Base-by-base conservation (phyloP, 2,888 invertebrate genomes). In the Sinopyrophorus schimmeli region DNA sequence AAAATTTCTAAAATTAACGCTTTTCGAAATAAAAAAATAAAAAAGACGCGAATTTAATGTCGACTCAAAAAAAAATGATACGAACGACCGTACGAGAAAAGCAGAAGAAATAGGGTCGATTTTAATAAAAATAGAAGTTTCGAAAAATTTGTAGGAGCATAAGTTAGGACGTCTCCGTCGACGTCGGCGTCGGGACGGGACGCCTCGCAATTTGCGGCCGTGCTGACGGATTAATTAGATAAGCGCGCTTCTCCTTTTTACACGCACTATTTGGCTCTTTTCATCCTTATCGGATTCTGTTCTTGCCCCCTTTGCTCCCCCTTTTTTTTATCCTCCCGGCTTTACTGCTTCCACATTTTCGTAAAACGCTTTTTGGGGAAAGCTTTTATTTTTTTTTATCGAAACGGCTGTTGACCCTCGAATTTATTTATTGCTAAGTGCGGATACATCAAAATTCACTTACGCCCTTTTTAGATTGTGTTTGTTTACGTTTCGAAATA, bases 181-280 rank as follows among this genome's bases (percentile, higher is more conserved):
- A 47, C 41, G 41, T 35, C 35, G 32, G 34, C n/a, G 31, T 41
- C 35, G 46, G n/a, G n/a, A n/a, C n/a, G n/a, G n/a, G 32, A 38
- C 47, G 34, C 18, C 27, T 35, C 24, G 38, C 38, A 52, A 52
- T 47, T 42, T 52, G 38, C 24, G 27, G 41, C 38, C 15, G 18
- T 9, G 47, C 18, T 51, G 41, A 51, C 28, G 37, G 46, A 47
- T 37, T 47, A 46, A 37, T 51, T 41, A 41, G 39, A 38, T 40
- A 47, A 47, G 32, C 17, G 14, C 32, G 43, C 27, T 15, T 47
- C 47, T 32, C 37, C 14, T 32, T 48, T 38, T 43, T 48, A 41
- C 42, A 26, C 37, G 35, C 24, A 31, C 32, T 44, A 39, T 50
- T 50, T 50, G 35, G 26, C 10, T 27, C 14, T n/a, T 5, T 2